phyloP scores from a whole-genome alignment of 2,888 invertebrate genomes.

The Boloria selene region DNA sequence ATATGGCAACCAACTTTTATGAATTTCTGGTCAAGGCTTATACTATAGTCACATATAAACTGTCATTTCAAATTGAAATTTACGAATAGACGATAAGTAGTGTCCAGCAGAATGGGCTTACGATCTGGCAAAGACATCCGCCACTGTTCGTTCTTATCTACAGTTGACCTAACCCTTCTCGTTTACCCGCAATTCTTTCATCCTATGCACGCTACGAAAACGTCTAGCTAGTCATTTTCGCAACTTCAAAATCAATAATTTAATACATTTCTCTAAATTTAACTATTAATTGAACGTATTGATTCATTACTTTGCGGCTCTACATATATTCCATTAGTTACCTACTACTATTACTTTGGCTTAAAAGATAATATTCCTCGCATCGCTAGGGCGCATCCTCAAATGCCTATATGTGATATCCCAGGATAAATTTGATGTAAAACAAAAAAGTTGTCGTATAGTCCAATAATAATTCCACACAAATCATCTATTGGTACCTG shows the following conservation, averaged over 20 bases:
- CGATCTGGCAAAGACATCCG: conserved; percentile 71
- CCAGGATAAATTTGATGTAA: no score
- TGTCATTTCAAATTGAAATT: conserved; percentile 66
- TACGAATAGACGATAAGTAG: conserved; percentile 66
- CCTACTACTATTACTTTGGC: no score
- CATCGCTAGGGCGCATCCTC: no score
- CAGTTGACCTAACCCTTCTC: conserved; percentile 75
- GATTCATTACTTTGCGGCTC: not conserved
- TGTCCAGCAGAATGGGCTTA: conserved; percentile 63
- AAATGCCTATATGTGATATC: no score
- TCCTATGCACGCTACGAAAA: conserved; percentile 11
- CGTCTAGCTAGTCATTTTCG: no score
- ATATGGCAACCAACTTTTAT: conserved; percentile 11
- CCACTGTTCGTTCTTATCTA: conserved; percentile 73
- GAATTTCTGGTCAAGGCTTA: conserved; percentile 23
- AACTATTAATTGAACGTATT: no score
- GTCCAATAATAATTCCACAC: no score
- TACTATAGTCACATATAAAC: conserved; percentile 36
- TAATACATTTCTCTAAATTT: not conserved
- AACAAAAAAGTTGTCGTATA: no score
- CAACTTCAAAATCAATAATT: not conserved
- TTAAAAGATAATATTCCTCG: no score
- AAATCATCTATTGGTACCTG: no score
- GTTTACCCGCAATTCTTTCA: conserved; percentile 50
- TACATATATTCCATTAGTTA: not conserved